These are phyloP conservation scores for Lophius piscatorius DNA, from an alignment of 2,113 vertebrate genomes.

Conservation along the genomic window DNA sequence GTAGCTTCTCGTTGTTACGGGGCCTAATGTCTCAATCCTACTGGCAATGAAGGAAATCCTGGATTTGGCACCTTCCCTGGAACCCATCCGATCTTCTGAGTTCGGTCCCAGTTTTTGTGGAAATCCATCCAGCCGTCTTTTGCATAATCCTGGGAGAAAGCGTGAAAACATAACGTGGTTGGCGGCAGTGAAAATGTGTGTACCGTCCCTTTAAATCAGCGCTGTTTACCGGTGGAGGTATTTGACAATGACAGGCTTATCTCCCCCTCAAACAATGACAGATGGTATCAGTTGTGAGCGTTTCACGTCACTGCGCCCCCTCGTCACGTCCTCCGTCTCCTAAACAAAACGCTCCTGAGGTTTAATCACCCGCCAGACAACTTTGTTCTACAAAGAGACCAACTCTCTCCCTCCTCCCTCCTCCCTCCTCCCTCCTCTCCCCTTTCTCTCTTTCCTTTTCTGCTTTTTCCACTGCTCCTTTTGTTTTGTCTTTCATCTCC, in stretches of 20 bases:
- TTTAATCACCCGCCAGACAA: not conserved
- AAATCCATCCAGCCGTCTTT: too few species aligned
- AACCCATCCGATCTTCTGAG: too few species aligned
- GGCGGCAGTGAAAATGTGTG: not conserved
- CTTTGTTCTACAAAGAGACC: conserved; percentile 25
- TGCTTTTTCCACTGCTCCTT: conserved; percentile 17
- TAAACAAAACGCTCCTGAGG: conserved; percentile 49
- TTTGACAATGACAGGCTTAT: conserved; percentile 47
- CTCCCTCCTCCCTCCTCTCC: not conserved
- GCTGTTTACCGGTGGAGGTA: conserved; percentile 11
- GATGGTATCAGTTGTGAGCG: conserved; percentile 51
- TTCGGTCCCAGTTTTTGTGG: too few species aligned
- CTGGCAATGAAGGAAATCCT: too few species aligned
- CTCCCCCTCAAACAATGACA: conserved; percentile 42
- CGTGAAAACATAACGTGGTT: too few species aligned
- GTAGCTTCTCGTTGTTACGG: too few species aligned
- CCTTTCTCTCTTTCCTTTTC: not conserved
- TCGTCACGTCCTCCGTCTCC: conserved; percentile 1
- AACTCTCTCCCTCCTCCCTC: conserved; percentile 13
- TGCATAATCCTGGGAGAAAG: too few species aligned
- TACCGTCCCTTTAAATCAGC: conserved; percentile 28
- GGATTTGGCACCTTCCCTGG: too few species aligned
- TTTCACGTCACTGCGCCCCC: conserved; percentile 19
- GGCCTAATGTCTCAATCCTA: too few species aligned
- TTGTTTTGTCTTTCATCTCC: conserved; percentile 23